Evolutionary conservation across 92 coral and sea anemone species (phyloP), one percentile per base, ranked within the genome.

Genomic region (Micromussa lordhowensis): DNA sequence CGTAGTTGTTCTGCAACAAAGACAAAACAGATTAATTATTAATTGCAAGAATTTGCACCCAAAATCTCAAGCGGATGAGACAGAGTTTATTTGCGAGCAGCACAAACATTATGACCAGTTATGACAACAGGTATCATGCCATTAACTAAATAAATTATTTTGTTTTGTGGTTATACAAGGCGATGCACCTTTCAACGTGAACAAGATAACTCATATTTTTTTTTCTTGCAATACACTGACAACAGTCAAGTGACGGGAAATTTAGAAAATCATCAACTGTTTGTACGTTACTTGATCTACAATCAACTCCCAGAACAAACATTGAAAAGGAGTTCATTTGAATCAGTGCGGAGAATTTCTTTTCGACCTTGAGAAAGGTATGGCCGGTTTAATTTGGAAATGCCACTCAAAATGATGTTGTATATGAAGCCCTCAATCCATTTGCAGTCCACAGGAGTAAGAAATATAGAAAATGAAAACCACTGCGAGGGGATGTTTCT

Each of bases 1-100:
- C 82, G 77, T 26, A 77, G 76, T 1, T 78, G 89, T 64, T 77
- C 89, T 86, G 88, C 3, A 77, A 49, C 19, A 5, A 35, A 63
- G 34, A 3, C 28, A 40, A 3, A 38, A 32, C 4, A 3, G 2
- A 28, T 73, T 19, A 21, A 13, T n/a, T n/a, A n/a, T n/a, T n/a
- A n/a, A 29, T n/a, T 12, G 73, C n/a, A 14, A 68, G 72, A 16
- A 29, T 24, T 5, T 12, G 59, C 29, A 68, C 72, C 35, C 8
- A 40, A 6, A 4, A 40, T 0, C 7, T 40, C 7, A 40, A 40
- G 7, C 48, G 48, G 10, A 40, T 40, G 48, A 40, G 48, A 40
- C n/a, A n/a, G n/a, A 10, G 48, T 40, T 40, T 40, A 4, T 40
- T 40, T 40, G 0, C 18, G 8, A 57, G 4, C 64, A 58, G 19